These are phyloP conservation scores for Eristalis tenax DNA, from an alignment of 2,888 invertebrate genomes.

Conservation along the genomic window DNA sequence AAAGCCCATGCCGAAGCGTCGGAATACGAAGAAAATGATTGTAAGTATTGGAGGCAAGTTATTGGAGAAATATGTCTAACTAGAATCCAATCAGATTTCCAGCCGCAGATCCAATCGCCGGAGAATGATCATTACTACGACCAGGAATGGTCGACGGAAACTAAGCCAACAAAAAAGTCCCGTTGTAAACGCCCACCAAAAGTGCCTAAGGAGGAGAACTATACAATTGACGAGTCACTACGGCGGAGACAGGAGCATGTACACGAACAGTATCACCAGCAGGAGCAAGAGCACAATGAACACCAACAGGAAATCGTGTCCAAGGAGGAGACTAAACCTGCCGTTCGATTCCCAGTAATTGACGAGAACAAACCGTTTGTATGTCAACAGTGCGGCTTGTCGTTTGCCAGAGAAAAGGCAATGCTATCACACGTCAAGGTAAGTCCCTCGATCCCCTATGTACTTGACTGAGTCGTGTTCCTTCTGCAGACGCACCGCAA, in stretches of 20 bases:
- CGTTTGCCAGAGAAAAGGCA: slow-evolving; percentile 91
- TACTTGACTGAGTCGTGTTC: not conserved
- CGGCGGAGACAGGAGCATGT: slow-evolving; percentile 29
- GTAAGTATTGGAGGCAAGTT: slow-evolving; percentile 56
- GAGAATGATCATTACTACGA: slow-evolving; percentile 79
- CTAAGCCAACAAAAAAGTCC: slow-evolving; percentile 69
- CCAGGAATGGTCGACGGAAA: slow-evolving; percentile 76
- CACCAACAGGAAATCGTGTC: slow-evolving; percentile 35
- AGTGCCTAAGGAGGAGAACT: slow-evolving; percentile 77
- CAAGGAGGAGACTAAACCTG: slow-evolving; percentile 51
- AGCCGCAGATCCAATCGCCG: slow-evolving; percentile 68
- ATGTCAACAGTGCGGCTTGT: slow-evolving; percentile 88
- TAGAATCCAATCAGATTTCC: slow-evolving; percentile 17
- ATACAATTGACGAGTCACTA: slow-evolving; percentile 74
- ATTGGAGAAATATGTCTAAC: not conserved
- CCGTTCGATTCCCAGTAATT: slow-evolving; percentile 82
- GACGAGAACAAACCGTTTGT: slow-evolving; percentile 91
- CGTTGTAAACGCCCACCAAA: slow-evolving; percentile 63
- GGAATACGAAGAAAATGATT: slow-evolving; percentile 81
- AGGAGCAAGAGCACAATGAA: slow-evolving; percentile 27
- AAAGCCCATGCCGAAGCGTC: slow-evolving; percentile 91
- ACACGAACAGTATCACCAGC: not conserved
- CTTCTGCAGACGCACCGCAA: slow-evolving; percentile 86
- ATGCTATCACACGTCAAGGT: slow-evolving; percentile 88
- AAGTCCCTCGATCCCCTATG: slow-evolving; percentile 25